Evolutionary conservation across 1,140 invertebrate genomes (phyloP).

Genomic region (Musca domestica): DNA sequence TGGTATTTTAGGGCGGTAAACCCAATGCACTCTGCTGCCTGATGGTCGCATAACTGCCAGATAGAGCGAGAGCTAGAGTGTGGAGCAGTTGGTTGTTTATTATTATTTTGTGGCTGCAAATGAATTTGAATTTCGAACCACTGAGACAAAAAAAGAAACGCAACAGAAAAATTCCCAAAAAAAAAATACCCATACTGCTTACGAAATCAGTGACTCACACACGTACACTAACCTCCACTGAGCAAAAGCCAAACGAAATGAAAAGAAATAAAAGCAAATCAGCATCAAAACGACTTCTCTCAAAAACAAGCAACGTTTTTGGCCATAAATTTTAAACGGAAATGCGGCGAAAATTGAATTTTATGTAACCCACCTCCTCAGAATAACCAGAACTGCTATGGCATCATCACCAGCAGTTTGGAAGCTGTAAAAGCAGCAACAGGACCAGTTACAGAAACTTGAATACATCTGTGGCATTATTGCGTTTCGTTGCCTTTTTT

Average conservation of each 20-base stretch:
- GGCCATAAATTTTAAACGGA: conserved; percentile 20
- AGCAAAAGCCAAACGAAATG: not conserved
- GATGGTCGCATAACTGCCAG: not conserved
- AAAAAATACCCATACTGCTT: too few species aligned
- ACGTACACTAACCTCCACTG: not conserved
- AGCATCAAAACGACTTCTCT: conserved; percentile 11
- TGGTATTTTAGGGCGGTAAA: too few species aligned
- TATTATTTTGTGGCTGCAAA: conserved; percentile 21
- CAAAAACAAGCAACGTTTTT: conserved; percentile 18
- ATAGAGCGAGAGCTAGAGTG: too few species aligned
- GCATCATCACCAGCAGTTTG: not conserved
- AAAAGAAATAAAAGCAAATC: not conserved
- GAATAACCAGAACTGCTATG: too few species aligned
- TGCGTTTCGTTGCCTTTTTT: not conserved
- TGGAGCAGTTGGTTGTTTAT: conserved; percentile 13
- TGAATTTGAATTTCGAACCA: conserved; percentile 17
- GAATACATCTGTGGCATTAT: conserved; percentile 15
- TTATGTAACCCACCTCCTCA: conserved; percentile 10
- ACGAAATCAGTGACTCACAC: not conserved
- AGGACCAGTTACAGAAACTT: conserved; percentile 12
- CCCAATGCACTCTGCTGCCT: not conserved
- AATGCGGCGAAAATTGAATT: conserved; percentile 22
- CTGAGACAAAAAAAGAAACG: not conserved
- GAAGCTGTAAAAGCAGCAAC: not conserved
- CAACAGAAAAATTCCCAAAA: not conserved